phyloP scores from a whole-genome alignment of 2,888 invertebrate species.

The Parnassius glacialis region DNA sequence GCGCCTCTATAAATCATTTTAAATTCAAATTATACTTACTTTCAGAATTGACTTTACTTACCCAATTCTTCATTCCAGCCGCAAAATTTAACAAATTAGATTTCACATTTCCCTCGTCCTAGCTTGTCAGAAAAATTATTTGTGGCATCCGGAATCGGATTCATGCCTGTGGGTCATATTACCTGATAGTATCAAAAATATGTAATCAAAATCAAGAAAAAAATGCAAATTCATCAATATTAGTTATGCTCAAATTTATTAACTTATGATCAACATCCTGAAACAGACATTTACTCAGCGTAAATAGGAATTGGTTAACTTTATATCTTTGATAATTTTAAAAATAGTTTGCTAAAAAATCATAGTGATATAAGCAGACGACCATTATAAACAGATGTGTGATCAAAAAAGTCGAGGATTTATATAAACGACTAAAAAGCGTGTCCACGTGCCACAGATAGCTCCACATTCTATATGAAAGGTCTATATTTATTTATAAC shows the following conservation, averaged over 20 bases:
- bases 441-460: slow-evolving; percentile 60
- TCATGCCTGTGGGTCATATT: slow-evolving; percentile 44
- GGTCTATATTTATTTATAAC: slow-evolving; percentile 33
- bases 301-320: too few species aligned
- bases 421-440: slow-evolving; percentile 35
- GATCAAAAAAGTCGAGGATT: too few species aligned
- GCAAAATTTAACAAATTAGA: slow-evolving; percentile 75
- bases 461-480: slow-evolving; percentile 35
- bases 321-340: too few species aligned
- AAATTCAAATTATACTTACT: slow-evolving; percentile 80
- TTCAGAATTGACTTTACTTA: slow-evolving; percentile 77
- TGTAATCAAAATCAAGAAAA: too few species aligned
- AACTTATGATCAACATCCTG: too few species aligned
- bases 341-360: too few species aligned
- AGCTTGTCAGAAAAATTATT: slow-evolving; percentile 60
- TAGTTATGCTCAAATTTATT: too few species aligned
- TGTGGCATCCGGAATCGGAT: slow-evolving; percentile 57
- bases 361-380: too few species aligned
- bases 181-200: too few species aligned
- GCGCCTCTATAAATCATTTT: slow-evolving; percentile 78
- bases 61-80: slow-evolving; percentile 70
- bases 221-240: too few species aligned
- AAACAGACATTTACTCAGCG: too few species aligned
- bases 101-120: slow-evolving; percentile 63
- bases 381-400: too few species aligned